These are phyloP conservation scores for Vultur gryphus DNA, from an alignment of 2,797 vertebrate species.

Conservation along the genomic window DNA sequence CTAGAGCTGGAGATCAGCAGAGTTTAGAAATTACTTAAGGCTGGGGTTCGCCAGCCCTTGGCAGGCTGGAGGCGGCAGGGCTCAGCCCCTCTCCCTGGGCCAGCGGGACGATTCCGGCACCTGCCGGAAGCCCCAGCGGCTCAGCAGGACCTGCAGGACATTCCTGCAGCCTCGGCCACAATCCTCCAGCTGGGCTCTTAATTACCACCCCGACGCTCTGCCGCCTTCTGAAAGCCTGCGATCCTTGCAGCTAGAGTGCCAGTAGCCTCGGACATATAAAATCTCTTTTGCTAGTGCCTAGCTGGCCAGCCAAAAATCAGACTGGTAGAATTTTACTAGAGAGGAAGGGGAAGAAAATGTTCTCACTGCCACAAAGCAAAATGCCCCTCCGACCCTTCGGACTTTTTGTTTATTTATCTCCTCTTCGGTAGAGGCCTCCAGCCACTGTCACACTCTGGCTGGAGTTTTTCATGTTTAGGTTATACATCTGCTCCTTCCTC, in stretches of 20 bases:
- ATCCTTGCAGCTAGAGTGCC: neutral
- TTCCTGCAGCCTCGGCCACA: neutral
- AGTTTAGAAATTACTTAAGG: neutral
- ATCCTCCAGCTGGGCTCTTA: neutral
- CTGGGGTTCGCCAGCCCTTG: neutral
- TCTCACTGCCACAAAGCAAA: neutral
- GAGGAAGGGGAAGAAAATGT: neutral
- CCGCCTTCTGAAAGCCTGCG: accelerated
- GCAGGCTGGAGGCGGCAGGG: neutral
- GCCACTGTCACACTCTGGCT: accelerated
- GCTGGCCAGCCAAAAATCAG: neutral
- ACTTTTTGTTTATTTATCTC: neutral
- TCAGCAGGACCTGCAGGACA: neutral
- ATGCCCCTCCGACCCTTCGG: neutral
- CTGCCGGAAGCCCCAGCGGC: neutral
- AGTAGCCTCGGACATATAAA: accelerated
- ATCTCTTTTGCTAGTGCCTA: neutral
- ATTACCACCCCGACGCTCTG: accelerated
- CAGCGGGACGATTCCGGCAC: neutral
- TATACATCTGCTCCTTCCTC: neutral
- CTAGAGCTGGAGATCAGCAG: neutral
- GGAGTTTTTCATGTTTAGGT: neutral
- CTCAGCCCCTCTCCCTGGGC: neutral
- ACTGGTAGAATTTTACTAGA: neutral
- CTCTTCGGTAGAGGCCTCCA: neutral